Percentiles rank a stretch among this genome's conserved stretches.
Conservation (phyloP, 2,113 vertebrate species). For the Etheostoma spectabile region DNA sequence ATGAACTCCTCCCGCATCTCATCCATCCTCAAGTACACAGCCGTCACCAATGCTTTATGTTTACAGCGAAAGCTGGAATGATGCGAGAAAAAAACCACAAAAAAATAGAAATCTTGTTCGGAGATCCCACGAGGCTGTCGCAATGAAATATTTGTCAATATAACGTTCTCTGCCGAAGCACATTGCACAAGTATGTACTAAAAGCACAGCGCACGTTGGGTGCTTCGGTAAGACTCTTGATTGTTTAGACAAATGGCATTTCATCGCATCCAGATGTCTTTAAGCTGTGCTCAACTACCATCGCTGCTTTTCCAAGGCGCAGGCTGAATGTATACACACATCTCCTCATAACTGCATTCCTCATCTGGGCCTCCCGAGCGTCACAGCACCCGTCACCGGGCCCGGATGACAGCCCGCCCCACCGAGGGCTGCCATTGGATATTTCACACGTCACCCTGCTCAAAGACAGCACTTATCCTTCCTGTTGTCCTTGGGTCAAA, state of each 20-base stretch:
- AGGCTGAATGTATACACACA: constrained; percentile 87
- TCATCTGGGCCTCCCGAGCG: constrained; percentile 79
- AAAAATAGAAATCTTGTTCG: constrained; percentile 20
- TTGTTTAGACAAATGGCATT: constrained; percentile 88
- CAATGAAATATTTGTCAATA: constrained; percentile 86
- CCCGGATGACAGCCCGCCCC: constrained; percentile 38
- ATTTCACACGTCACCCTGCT: constrained; percentile 13
- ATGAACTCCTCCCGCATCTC: constrained; percentile 43
- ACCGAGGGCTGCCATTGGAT: constrained; percentile 39
- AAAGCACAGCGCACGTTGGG: constrained; percentile 81
- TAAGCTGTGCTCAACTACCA: constrained; percentile 83
- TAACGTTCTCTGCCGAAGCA: constrained; percentile 75
- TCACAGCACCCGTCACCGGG: constrained; percentile 61
- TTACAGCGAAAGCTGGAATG: constrained; percentile 59
- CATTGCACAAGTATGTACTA: constrained; percentile 79
- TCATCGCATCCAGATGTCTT: constrained; percentile 89
- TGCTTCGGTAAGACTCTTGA: constrained; percentile 82
- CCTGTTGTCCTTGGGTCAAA: no score
- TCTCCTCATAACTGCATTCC: constrained; percentile 84
- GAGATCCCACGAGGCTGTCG: constrained; percentile 68
- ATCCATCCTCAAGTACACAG: constrained; percentile 50
- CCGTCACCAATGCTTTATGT: constrained; percentile 66
- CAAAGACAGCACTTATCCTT: no score
- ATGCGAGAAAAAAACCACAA: constrained; percentile 10
- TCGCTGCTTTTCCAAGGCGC: constrained; percentile 77